Evolutionary conservation across 2,888 invertebrate species (phyloP).

Genomic region (Acanthosepion esculentum): DNA sequence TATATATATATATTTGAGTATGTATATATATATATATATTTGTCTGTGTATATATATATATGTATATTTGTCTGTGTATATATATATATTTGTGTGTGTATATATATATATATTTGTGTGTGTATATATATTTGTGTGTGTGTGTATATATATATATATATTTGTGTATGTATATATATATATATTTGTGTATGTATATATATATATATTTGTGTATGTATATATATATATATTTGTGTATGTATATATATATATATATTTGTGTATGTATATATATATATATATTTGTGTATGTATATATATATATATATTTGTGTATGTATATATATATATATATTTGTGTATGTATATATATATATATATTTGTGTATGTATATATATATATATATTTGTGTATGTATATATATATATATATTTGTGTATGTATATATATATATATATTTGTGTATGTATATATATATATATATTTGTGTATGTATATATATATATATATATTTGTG

Average conservation of each 20-base stretch:
- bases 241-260: neutral
- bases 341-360: neutral
- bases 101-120: neutral
- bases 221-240: neutral
- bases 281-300: conserved; percentile 15
- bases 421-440: too few species aligned
- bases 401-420: too few species aligned
- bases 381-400: rapidly evolving
- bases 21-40: neutral
- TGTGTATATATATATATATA: neutral
- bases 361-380: too few species aligned
- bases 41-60: neutral
- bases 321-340: conserved; percentile 34
- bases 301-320: neutral
- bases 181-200: neutral
- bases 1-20: neutral
- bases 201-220: neutral
- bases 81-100: neutral
- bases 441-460: too few species aligned
- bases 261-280: neutral
- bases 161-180: neutral
- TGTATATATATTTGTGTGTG: neutral
- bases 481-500: neutral
- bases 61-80: neutral
- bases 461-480: too few species aligned